phyloP scores from a whole-genome alignment of 2,888 invertebrate species.

The Ornithoptera priamus region DNA sequence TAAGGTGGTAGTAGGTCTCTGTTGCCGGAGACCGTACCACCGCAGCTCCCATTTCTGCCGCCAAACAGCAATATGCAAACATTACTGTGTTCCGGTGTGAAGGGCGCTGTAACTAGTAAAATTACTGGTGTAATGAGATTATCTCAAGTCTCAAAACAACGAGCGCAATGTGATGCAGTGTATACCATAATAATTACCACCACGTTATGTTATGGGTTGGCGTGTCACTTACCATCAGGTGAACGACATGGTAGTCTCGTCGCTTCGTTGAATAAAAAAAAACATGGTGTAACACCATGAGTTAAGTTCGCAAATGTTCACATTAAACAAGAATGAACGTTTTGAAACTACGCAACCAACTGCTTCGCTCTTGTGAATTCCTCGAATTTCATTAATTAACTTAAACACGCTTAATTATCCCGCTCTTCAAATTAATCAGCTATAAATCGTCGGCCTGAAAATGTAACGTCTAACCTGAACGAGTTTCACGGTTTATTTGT shows the following conservation, averaged over 20 bases:
- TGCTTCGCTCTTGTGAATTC: constrained; percentile 23
- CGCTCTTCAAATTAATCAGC: constrained; percentile 5
- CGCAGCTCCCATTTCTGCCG: no score
- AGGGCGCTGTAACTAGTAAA: neutral
- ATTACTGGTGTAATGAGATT: neutral
- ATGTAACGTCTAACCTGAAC: constrained; percentile 11
- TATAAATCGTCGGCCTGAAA: constrained; percentile 7
- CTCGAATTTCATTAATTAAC: constrained; percentile 26
- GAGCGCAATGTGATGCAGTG: no score
- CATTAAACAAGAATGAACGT: constrained; percentile 10
- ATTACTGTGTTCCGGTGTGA: no score
- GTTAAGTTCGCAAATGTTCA: constrained; percentile 3
- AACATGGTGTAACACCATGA: neutral
- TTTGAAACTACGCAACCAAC: constrained; percentile 21
- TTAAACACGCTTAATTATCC: constrained; percentile 26
- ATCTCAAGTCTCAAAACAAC: no score
- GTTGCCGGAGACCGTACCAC: no score
- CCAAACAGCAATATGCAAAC: no score
- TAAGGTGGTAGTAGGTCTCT: no score
- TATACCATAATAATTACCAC: no score
- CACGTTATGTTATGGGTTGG: no score
- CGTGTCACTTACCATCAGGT: no score
- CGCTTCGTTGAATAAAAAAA: no score
- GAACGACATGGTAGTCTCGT: no score
- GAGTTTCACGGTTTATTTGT: constrained; percentile 9